phyloP scores from a whole-genome alignment of 1,140 invertebrate genomes.

The Aphidius gifuensis region DNA sequence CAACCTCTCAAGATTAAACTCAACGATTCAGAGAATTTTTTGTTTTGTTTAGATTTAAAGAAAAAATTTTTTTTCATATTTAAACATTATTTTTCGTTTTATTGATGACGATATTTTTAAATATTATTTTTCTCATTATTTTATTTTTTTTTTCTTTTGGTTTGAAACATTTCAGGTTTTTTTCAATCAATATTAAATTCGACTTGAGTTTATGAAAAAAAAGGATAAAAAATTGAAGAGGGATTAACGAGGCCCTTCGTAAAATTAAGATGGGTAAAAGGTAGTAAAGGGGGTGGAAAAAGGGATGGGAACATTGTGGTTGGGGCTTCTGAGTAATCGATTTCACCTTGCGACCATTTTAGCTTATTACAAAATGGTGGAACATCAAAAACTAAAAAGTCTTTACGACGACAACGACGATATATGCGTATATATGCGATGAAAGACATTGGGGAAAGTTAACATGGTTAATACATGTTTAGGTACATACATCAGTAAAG shows the following conservation, averaged over 20 bases:
- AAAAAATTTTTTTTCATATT: background rate
- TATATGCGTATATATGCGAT: slow-evolving; percentile 14
- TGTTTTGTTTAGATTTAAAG: too few species aligned
- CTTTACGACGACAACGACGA: slow-evolving; percentile 14
- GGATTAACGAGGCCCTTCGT: slow-evolving; percentile 9
- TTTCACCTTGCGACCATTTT: slow-evolving; percentile 24
- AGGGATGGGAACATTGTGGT: slow-evolving; percentile 15
- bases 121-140: background rate
- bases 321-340: slow-evolving; percentile 27
- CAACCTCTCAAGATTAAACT: slow-evolving; percentile 34
- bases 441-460: too few species aligned
- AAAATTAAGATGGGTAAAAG: background rate
- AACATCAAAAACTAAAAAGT: slow-evolving; percentile 17
- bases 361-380: slow-evolving; percentile 10
- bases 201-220: background rate
- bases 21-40: slow-evolving; percentile 33
- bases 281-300: slow-evolving; percentile 7
- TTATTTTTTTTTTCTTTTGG: too few species aligned
- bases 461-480: too few species aligned
- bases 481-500: too few species aligned
- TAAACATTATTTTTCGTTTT: background rate
- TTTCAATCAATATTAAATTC: too few species aligned
- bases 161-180: too few species aligned
- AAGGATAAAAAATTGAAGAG: background rate
- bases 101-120: background rate